Base-by-base conservation (phyloP, 35 echinoderm and acorn worm genomes). In the Lytechinus variegatus region DNA sequence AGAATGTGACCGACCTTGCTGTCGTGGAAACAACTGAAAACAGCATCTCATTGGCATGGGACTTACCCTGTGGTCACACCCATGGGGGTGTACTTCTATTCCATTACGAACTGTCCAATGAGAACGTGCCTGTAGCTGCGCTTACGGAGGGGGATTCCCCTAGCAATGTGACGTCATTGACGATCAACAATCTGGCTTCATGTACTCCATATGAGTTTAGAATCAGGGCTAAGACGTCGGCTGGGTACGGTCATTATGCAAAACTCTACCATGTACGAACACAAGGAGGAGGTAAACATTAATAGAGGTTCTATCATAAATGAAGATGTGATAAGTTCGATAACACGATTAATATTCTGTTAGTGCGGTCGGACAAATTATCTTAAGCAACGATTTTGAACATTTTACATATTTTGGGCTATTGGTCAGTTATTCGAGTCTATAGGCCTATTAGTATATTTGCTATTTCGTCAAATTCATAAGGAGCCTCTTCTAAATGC, bases 131-230 rank as follows among this genome's bases (percentile, higher is more conserved):
- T 4, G 12, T 93, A 4, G 92, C 92, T 33, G 54, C 54, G 4
- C 54, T 93, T 54, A 93, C 92, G 2, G 92, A 93, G 54, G 92
- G 92, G 55, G 92, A 93, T 54, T 10, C 92, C 52, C 52, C 92
- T 3, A 93, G 53, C 9, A 93, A 93, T 27, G 11, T 55, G 92
- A 93, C 92, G 53, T 54, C 92, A 54, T 16, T 93, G 53, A 93
- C 92, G 5, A 93, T 93, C 92, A 10, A 27, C 13, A 27, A 93
- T 27, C 92, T 93, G 1, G 92, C 92, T 44, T 54, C 92, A 27
- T 93, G 92, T 57, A 93, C 92, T 2, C 92, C 92, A 57, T 93
- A 93, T 54, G 92, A 93, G 92, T 93, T 93, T 27, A 54, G 92
- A 9, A 57, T 93, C 92, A 93, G 57, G 54, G 92, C 92, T 5